Conservation (phyloP, 2,797 vertebrate genomes). For the Erpetoichthys calabaricus region DNA sequence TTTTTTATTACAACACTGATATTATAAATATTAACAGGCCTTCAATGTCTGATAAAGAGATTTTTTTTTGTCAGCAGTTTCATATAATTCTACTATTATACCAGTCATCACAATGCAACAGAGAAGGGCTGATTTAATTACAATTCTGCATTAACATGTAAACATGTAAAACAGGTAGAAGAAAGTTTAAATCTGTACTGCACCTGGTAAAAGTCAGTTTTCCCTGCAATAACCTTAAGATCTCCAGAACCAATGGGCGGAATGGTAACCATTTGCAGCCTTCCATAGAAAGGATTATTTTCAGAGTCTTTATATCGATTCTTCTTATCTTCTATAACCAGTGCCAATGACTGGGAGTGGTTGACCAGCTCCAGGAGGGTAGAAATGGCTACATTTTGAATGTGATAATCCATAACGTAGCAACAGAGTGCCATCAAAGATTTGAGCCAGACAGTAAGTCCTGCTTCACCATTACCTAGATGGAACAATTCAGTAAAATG, state of each 20-base stretch:
- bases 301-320: slow-evolving; percentile 65
- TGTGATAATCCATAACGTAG: slow-evolving; percentile 67
- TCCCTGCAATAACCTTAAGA: slow-evolving; percentile 64
- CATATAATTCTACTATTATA: too few relatives aligned
- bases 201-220: slow-evolving; percentile 89
- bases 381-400: slow-evolving; percentile 79
- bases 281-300: slow-evolving; percentile 67
- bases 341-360: slow-evolving; percentile 84
- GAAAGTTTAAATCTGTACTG: not conserved
- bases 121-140: too few relatives aligned
- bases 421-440: slow-evolving; percentile 84
- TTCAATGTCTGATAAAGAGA: too few relatives aligned
- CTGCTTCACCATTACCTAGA: slow-evolving; percentile 40
- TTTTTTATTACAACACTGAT: too few relatives aligned
- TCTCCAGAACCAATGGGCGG: slow-evolving; percentile 70
- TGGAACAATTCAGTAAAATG: slow-evolving; percentile 3
- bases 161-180: not conserved
- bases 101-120: too few relatives aligned
- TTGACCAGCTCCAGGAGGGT: slow-evolving; percentile 82
- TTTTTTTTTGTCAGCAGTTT: too few relatives aligned
- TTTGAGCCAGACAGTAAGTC: slow-evolving; percentile 73
- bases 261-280: slow-evolving; percentile 84
- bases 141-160: too few relatives aligned
- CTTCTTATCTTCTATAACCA: slow-evolving; percentile 88
- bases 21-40: too few relatives aligned